Evolutionary conservation across 2,113 vertebrate species (phyloP), one percentile per base, ranked within the genome.

Genomic region (Trachemys scripta): DNA sequence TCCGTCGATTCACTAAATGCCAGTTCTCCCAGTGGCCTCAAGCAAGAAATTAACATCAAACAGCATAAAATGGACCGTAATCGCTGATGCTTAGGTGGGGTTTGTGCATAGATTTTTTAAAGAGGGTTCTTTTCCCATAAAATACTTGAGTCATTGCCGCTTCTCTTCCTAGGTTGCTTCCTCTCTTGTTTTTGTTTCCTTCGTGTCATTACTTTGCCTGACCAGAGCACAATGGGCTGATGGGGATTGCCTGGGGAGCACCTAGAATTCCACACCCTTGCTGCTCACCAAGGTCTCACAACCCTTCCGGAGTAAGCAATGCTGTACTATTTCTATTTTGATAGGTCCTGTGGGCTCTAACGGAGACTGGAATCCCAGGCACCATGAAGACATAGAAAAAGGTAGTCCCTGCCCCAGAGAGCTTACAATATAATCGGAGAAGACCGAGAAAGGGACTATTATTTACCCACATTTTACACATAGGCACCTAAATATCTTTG

Each of bases 261-360:
- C 7, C 35, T 0, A 0, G 4, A 38, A 29, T 5, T 9, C 78
- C 54, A 14, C 0, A 1, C 54, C 79, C n/a, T 72, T 54, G 31
- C 0, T 0, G 6, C 42, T 86, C 72, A 35, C 12, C 6, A 1
- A 1, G 10, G 11, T 1, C 3, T 8, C 2, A 1, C 22, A 82
- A 12, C 19, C 75, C 20, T 76, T 76, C 75, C 14, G 12, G 24
- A 25, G 22, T 10, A 78, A 14, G 42, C 38, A 27, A 24, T 8
- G 13, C 42, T 45, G 42, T 25, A 25, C 24, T 76, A 14, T 25
- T 76, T 76, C 14, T 47, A 78, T 47, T 78, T 47, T 57, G 42
- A 0, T 1, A 22, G 19, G 42, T 9, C 0, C 0, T 0, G 2
- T 45, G 42, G 13, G 31, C 31, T n/a, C 80, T 42, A 72, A 62